Conservation (phyloP, 2,113 vertebrate genomes). For the Austrofundulus limnaeus region DNA sequence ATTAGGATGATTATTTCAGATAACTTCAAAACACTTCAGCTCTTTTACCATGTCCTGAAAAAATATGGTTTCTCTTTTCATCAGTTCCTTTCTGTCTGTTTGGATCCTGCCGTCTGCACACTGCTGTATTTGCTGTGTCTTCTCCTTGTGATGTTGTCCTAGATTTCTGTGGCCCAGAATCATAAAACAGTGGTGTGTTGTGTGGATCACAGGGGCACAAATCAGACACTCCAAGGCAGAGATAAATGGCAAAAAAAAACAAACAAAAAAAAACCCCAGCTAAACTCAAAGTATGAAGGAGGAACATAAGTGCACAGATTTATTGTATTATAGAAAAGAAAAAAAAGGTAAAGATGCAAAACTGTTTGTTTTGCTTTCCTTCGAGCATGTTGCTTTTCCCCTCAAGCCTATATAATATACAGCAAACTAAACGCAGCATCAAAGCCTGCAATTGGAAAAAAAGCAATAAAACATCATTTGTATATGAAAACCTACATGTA, state of each 20-base stretch:
- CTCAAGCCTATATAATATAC: neutral
- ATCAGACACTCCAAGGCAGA: constrained; percentile 33
- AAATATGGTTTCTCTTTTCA: constrained; percentile 5
- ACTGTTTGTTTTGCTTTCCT: constrained; percentile 16
- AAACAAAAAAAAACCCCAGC: too few species aligned
- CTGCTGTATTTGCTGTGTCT: constrained; percentile 32
- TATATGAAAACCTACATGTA: neutral
- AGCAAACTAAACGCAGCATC: neutral
- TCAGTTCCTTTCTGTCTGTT: constrained; percentile 10
- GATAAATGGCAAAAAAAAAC: constrained; percentile 43
- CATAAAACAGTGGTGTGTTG: constrained; percentile 42
- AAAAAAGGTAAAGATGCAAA: constrained; percentile 29
- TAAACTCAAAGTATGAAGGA: constrained; percentile 8
- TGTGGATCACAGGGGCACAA: constrained; percentile 46
- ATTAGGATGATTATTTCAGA: constrained; percentile 14
- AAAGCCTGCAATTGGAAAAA: too few species aligned
- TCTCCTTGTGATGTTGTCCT: constrained; percentile 46
- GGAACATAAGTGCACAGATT: neutral
- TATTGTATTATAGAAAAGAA: constrained; percentile 14
- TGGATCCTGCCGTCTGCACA: constrained; percentile 28
- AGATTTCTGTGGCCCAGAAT: constrained; percentile 46
- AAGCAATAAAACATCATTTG: neutral
- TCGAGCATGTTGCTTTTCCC: neutral
- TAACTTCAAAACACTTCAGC: neutral
- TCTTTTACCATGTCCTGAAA: constrained; percentile 6